Evolutionary conservation across 2,797 vertebrate genomes (phyloP).

Genomic region (Falco columbarius): DNA sequence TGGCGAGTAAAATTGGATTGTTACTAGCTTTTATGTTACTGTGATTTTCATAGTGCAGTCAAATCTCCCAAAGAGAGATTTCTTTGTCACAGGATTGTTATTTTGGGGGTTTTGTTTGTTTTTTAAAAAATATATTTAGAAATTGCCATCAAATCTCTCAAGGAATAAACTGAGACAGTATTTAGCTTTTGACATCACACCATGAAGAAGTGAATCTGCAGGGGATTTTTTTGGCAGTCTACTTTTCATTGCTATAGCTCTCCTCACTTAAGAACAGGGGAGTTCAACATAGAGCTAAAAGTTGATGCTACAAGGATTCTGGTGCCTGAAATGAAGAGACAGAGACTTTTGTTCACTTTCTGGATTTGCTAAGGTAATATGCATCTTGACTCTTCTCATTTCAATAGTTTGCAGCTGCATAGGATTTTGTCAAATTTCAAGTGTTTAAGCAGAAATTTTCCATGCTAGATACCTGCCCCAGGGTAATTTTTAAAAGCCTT

Average conservation of each 20-base stretch:
- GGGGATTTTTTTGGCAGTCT: neutral
- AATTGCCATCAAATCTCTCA: neutral
- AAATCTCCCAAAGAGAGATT: neutral
- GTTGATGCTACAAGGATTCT: neutral
- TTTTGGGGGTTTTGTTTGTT: neutral
- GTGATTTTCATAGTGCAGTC: neutral
- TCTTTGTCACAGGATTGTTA: neutral
- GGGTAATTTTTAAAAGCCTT: neutral
- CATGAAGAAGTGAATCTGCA: neutral
- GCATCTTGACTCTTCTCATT: neutral
- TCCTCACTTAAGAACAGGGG: neutral
- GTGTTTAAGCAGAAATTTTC: neutral
- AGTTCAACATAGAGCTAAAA: neutral
- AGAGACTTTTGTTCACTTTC: neutral
- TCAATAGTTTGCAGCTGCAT: neutral
- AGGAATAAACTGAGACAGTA: neutral
- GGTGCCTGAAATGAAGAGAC: neutral
- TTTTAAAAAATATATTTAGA: neutral
- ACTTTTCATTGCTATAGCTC: neutral
- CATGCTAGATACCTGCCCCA: neutral
- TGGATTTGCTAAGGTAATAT: neutral
- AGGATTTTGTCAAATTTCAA: neutral
- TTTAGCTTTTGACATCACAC: constrained; percentile 12
- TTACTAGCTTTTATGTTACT: neutral
- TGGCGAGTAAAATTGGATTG: neutral